Base-by-base conservation (phyloP, 2,113 vertebrate genomes). In the Cynocephalus volans region DNA sequence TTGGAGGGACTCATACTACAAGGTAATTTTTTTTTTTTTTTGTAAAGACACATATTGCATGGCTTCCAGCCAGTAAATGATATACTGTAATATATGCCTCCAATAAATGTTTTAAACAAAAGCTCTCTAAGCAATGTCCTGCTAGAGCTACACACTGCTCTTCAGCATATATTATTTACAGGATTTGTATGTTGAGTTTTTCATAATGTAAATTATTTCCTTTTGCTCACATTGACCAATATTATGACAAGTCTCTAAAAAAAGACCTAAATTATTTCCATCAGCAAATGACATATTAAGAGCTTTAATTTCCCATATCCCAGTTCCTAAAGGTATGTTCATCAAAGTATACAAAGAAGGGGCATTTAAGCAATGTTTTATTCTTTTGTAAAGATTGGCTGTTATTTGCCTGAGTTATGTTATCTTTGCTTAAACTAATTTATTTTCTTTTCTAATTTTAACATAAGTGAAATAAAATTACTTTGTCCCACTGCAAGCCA, bases 21-120 rank as follows among this genome's bases (percentile, higher is more conserved):
- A 99, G 98, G 98, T 99, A 98, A 98, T 99, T 99, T 98, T 98
- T 97, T n/a, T 99, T 99, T 98, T 98, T 98, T 98, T 99, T 98
- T 98, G 98, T 99, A 98, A 99, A 99, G 98, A 99, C 98, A 99
- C 99, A 99, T 99, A 99, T 99, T 99, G 98, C 98, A 99, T 99
- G 98, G 99, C 98, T 99, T 97, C 98, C 97, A 99, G 99, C 99
- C 99, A 99, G 98, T 98, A 98, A 99, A 98, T 99, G 98, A 99
- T 99, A 99, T 98, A 99, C 98, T 98, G 97, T 99, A 99, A 99
- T 99, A 99, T 99, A 98, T 98, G 98, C 98, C 98, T 98, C 98
- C 98, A 99, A 99, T 99, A 99, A 99, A 99, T 98, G 98, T 98
- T 99, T 99, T 98, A 99, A 99, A 98, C 98, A 98, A 98, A 98